A percentile compares a stretch with the other conserved stretches of the same genome.
phyloP scores from a whole-genome alignment of 2,888 invertebrate genomes.

The Andrena bucephala region DNA sequence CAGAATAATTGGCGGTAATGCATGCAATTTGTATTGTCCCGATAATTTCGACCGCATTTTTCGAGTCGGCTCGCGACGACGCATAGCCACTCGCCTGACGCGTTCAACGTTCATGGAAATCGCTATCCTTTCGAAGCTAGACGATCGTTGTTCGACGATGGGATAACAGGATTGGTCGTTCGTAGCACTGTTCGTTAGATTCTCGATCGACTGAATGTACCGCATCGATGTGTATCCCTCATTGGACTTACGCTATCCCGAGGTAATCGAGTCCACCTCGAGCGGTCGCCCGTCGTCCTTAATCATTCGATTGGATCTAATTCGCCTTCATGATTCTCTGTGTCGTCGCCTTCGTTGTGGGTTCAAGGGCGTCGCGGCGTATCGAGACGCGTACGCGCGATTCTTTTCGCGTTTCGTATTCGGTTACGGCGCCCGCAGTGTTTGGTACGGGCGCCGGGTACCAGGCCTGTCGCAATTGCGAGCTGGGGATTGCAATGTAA shows the following conservation, averaged over 20 bases:
- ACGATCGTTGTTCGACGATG: not conserved
- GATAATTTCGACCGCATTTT: not conserved
- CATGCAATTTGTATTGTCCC: slow-evolving; percentile 44
- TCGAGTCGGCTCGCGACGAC: not conserved
- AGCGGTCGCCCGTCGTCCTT: slow-evolving; percentile 64
- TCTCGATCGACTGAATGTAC: slow-evolving; percentile 37
- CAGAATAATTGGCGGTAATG: slow-evolving; percentile 47
- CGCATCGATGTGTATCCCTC: slow-evolving; percentile 33
- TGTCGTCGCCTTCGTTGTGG: slow-evolving; percentile 63
- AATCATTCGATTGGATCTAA: slow-evolving; percentile 75
- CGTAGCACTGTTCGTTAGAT: slow-evolving; percentile 3
- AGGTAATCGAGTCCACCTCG: slow-evolving; percentile 70
- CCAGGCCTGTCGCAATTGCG: too few species aligned
- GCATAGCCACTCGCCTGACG: not conserved
- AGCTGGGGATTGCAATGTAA: slow-evolving; percentile 27
- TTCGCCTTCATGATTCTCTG: slow-evolving; percentile 70
- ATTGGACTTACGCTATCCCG: slow-evolving; percentile 49
- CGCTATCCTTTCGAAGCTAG: not conserved
- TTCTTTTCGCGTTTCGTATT: slow-evolving; percentile 21
- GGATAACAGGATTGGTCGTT: not conserved
- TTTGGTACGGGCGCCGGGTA: slow-evolving; percentile 1
- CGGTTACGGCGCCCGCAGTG: not conserved
- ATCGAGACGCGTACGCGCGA: slow-evolving; percentile 36
- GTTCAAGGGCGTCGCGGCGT: slow-evolving; percentile 64
- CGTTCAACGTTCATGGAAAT: not conserved